Conservation (phyloP, 1,140 invertebrate genomes). For the Philopotamus ludificatus region DNA sequence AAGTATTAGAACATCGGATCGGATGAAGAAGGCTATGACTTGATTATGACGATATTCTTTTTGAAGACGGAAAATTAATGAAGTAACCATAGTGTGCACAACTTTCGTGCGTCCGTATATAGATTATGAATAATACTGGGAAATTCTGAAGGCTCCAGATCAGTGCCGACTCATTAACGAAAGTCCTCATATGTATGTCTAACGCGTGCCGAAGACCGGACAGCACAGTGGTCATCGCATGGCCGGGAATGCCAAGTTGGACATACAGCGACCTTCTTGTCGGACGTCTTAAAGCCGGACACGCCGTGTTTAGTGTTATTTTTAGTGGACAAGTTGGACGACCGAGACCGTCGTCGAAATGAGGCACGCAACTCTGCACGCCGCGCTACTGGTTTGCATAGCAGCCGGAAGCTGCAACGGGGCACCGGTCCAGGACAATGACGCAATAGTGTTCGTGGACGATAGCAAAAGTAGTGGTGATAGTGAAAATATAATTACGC, state of each 20-base stretch:
- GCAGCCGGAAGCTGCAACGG: background rate
- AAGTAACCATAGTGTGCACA: too few relatives aligned
- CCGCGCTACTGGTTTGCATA: background rate
- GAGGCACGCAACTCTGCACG: slow-evolving; percentile 12
- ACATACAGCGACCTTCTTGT: slow-evolving; percentile 22
- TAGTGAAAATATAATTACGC: slow-evolving; percentile 25
- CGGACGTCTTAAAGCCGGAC: slow-evolving; percentile 24
- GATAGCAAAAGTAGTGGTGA: slow-evolving; percentile 14
- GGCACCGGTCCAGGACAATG: slow-evolving; percentile 10
- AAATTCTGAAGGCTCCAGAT: slow-evolving; percentile 18
- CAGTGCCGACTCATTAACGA: background rate
- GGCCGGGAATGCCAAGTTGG: slow-evolving; percentile 25
- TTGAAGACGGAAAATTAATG: too few relatives aligned
- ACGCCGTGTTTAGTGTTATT: slow-evolving; percentile 22
- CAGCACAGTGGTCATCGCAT: background rate
- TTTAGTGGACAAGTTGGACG: background rate
- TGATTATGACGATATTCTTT: too few relatives aligned
- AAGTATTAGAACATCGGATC: too few relatives aligned
- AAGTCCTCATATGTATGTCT: slow-evolving; percentile 26
- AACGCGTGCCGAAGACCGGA: slow-evolving; percentile 7
- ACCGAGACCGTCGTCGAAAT: background rate
- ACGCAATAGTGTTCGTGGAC: slow-evolving; percentile 33
- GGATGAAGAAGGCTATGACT: too few relatives aligned
- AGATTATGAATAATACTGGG: slow-evolving; percentile 1
- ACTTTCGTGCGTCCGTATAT: background rate